A percentile compares a stretch with the other conserved stretches of the same genome.
phyloP scores from a whole-genome alignment of 2,888 invertebrate species.

The Parnassius glacialis region DNA sequence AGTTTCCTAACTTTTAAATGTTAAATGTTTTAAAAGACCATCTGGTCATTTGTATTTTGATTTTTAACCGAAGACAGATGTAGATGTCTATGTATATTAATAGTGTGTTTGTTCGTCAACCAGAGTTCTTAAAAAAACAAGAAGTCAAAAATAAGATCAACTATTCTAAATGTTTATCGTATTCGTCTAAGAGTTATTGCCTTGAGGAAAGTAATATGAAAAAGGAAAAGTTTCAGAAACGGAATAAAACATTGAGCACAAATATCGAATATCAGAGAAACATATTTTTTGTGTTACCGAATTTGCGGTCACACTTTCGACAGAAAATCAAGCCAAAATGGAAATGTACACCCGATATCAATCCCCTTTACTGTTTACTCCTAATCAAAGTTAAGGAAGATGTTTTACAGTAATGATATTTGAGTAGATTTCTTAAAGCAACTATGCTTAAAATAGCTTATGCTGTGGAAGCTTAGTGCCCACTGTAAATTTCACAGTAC shows the following conservation, averaged over 20 bases:
- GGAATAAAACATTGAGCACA: conserved; percentile 20
- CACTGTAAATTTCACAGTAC: too few relatives aligned
- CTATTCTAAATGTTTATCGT: too few relatives aligned
- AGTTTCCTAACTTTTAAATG: too few relatives aligned
- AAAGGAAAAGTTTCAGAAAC: conserved; percentile 11
- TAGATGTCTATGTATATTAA: too few relatives aligned
- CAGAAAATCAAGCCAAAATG: conserved; percentile 19
- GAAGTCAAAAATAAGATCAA: too few relatives aligned
- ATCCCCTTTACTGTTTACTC: conserved; percentile 16
- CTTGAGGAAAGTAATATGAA: conserved; percentile 14
- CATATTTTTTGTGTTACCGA: conserved; percentile 22
- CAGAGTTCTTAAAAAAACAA: too few relatives aligned
- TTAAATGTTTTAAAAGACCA: too few relatives aligned
- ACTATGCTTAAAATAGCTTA: not conserved
- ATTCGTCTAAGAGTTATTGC: not conserved
- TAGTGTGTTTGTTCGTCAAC: too few relatives aligned
- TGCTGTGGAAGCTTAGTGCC: too few relatives aligned
- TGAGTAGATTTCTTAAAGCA: conserved; percentile 1
- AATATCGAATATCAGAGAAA: conserved; percentile 23
- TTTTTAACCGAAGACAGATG: too few relatives aligned
- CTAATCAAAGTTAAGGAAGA: conserved; percentile 9
- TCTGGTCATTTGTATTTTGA: too few relatives aligned
- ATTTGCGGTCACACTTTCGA: conserved; percentile 20
- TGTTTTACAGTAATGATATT: conserved; percentile 18
- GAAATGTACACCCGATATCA: conserved; percentile 21